A percentile compares a stretch with the other conserved stretches of the same genome.
These are phyloP conservation scores for Rostratula benghalensis DNA, from an alignment of 2,113 vertebrate genomes.

Conservation along the genomic window DNA sequence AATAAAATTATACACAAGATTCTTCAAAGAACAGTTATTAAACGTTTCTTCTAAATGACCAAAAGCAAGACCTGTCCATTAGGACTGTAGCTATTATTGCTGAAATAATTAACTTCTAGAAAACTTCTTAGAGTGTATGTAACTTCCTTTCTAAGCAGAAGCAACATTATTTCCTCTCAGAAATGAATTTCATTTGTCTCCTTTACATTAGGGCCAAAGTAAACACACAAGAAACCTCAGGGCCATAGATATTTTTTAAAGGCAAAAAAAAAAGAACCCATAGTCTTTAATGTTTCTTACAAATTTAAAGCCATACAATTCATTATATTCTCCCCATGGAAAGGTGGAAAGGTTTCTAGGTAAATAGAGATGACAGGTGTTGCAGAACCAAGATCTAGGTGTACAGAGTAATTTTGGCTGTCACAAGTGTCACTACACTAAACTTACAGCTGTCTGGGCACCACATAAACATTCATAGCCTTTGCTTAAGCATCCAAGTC, in stretches of 20 bases:
- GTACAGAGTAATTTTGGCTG: neutral
- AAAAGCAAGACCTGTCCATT: conserved; percentile 17
- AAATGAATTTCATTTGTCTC: conserved; percentile 29
- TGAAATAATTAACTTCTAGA: conserved; percentile 56
- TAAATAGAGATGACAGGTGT: neutral
- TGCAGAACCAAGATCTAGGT: neutral
- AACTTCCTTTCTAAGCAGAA: conserved; percentile 51
- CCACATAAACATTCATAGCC: neutral
- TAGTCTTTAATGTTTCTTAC: neutral
- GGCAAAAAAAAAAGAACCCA: neutral
- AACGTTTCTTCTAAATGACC: neutral
- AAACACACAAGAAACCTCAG: conserved; percentile 3
- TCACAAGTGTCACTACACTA: neutral
- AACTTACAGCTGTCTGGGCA: neutral
- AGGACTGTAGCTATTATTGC: conserved; percentile 27
- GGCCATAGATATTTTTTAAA: neutral
- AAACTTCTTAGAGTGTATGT: neutral
- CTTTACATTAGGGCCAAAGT: conserved; percentile 13
- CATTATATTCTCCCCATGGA: neutral
- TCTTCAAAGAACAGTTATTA: conserved; percentile 36
- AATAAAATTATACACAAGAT: neutral
- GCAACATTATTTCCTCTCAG: conserved; percentile 39
- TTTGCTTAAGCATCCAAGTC: neutral
- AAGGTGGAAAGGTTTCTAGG: neutral
- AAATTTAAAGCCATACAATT: neutral